phyloP scores from a whole-genome alignment of 2,113 vertebrate genomes.

The Scytalopus superciliaris region DNA sequence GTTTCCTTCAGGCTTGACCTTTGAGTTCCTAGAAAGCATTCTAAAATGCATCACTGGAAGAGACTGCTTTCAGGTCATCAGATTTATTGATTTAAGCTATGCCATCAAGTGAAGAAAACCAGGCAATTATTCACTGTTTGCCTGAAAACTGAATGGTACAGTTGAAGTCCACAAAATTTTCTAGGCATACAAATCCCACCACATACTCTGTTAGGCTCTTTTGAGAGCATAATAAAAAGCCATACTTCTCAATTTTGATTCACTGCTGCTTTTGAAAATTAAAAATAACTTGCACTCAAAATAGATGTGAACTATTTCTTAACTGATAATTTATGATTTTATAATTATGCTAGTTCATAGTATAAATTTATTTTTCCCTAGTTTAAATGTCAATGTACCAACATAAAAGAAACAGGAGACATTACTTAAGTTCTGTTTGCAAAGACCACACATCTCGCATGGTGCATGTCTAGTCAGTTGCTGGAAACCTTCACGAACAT shows the following conservation, averaged over 20 bases:
- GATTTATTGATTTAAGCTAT: slow-evolving; percentile 24
- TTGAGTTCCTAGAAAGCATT: background rate
- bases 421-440: background rate
- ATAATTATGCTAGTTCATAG: background rate
- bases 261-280: background rate
- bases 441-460: background rate
- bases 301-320: background rate
- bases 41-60: background rate
- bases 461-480: background rate
- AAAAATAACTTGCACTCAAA: background rate
- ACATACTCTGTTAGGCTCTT: background rate
- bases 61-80: background rate
- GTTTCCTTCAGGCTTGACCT: background rate
- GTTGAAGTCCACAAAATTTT: background rate
- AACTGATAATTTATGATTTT: background rate
- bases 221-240: background rate
- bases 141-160: background rate
- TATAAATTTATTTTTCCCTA: background rate
- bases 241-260: background rate
- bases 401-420: background rate
- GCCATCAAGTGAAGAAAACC: background rate
- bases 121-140: background rate
- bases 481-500: background rate
- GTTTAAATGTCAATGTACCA: background rate
- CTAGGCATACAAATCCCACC: background rate